phyloP scores from a whole-genome alignment of 1,140 invertebrate species.

The Heliconius nattereri region DNA sequence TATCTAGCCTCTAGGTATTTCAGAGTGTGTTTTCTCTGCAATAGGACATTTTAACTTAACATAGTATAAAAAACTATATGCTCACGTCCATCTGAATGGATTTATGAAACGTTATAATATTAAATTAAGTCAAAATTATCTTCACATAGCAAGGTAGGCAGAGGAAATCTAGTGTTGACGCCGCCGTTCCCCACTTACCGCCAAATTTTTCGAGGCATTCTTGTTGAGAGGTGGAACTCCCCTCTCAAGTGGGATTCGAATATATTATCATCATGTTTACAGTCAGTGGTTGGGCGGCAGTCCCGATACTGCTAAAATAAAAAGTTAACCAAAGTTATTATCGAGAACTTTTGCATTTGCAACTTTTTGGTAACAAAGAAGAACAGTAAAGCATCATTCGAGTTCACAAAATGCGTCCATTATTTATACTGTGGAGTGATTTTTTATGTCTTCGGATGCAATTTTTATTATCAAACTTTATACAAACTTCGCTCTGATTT shows the following conservation, averaged over 20 bases:
- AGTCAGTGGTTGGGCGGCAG: too few relatives aligned
- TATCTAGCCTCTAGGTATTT: neutral
- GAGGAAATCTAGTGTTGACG: too few relatives aligned
- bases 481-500: neutral
- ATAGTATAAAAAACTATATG: too few relatives aligned
- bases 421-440: constrained; percentile 4
- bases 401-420: neutral
- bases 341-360: neutral
- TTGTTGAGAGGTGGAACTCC: too few relatives aligned
- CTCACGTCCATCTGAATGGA: neutral
- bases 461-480: constrained; percentile 1
- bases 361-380: constrained; percentile 11
- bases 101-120: too few relatives aligned
- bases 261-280: too few relatives aligned
- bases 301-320: neutral
- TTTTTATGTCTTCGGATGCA: constrained; percentile 1
- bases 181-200: too few relatives aligned
- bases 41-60: neutral
- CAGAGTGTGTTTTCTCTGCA: neutral
- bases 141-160: too few relatives aligned
- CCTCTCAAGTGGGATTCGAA: too few relatives aligned
- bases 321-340: neutral
- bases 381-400: constrained; percentile 6
- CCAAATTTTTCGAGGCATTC: too few relatives aligned
- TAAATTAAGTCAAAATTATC: too few relatives aligned